Base-by-base conservation (phyloP, 92 coral and sea anemone genomes). In the Phenganax stokvisi region DNA sequence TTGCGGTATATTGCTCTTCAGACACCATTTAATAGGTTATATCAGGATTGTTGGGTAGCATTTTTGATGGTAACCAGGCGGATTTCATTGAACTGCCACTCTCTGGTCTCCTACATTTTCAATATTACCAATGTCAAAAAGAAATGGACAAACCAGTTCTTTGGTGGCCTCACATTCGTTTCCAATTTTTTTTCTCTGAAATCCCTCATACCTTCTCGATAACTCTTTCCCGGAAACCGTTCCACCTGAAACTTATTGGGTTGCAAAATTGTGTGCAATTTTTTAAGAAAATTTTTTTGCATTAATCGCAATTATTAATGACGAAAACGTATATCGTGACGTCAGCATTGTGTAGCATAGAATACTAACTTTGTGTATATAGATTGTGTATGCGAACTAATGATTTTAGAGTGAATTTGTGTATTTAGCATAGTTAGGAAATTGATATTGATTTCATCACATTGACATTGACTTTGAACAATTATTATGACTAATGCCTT, bases 181-280 rank as follows among this genome's bases (percentile, higher is more conserved):
- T 37, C 5, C 47, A 37, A 5, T 37, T 37, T 37, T 20, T 37
- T 37, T 37, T 37, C 47, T 37, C 5, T 37, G 47, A 37, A 37
- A 37, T 37, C 47, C 47, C 5, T 37, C 47, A 37, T 12, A 17
- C 15, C 29, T 28, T 68, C n/a, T 68, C 53, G 9, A 5, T 3
- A 59, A n/a, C 15, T 10, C 0, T 59, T 59, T 64, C 47, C 29
- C 52, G 2, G 73, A 30, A 68, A 68, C 2, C 10, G 53, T 68
- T 68, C 47, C 29, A 68, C 47, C 47, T 2, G 47, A 37, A 37
- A 37, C 47, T 37, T 11, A 30, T 68, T 68, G 73, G 73, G 73
- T 68, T 68, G 73, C 73, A 17, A 68, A 37, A 68, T 68, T 68
- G 73, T 68, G 73, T 68, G 73, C 73, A 1, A 68, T 30, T 30